Base-by-base conservation (phyloP, 2,113 vertebrate species). In the Chamaetylas fuelleborni region DNA sequence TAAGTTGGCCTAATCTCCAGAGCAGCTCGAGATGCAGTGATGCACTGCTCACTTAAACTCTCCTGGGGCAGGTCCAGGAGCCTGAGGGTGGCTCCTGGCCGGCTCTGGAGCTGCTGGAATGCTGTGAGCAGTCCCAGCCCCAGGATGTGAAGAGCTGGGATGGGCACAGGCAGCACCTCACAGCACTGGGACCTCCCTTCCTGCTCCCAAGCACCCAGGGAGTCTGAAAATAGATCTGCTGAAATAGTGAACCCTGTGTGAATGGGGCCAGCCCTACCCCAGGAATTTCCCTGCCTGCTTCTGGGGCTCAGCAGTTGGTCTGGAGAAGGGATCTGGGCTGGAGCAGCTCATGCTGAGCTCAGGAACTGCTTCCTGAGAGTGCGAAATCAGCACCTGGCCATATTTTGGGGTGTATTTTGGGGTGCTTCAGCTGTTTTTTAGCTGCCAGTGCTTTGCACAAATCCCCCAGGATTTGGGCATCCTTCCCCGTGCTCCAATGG, bases 51-150 rank as follows among this genome's bases (percentile, higher is more conserved):
- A 0, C 61, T 66, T 69, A 38, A 95, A 51, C 67, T n/a, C 43
- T 64, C 1, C 2, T 2, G 2, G 56, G 56, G 77, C 0, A 8
- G 56, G 12, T 2, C 2, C 29, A 31, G n/a, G 61, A 74, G 43
- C 77, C 64, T 0, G 0, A 58, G 56, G 54, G n/a, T 2, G 3
- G 69, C 47, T 83, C 60, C 51, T 57, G 0, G 0, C 17, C 0
- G 3, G 47, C 26, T 13, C 67, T 53, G 87, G 58, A 80, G 77
- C n/a, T 77, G 23, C 64, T 89, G 92, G 87, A 62, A 48, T 36
- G 56, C 47, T 29, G 50, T 0, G 5, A 29, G 13, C 0, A 0
- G 14, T 64, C 38, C 91, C 45, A 80, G 48, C 11, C 34, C 3
- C 0, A 1, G 17, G 57, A 28, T 67, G 73, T 8, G 50, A 15